Base-by-base conservation (phyloP, 2,888 invertebrate genomes). In the Melinaea marsaeus region DNA sequence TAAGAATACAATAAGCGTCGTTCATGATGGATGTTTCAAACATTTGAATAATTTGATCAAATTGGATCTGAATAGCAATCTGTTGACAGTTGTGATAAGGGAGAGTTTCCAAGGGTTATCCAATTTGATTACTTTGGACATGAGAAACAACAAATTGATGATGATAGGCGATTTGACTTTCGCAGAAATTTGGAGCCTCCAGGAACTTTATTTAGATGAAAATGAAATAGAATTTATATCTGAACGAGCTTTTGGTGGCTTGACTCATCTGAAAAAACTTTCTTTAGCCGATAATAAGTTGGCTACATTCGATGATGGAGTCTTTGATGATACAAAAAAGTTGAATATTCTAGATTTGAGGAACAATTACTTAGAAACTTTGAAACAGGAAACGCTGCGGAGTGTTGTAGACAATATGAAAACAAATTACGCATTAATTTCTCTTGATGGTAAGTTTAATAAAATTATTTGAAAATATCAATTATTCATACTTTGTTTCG, bases 1-100 rank as follows among this genome's bases (percentile, higher is more conserved):
- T 75, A 95, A 95, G 78, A 99, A 99, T 82, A 94, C 94, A 75
- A 92, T 99, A 67, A 95, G 95, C 71, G 93, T 94, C 9, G 88
- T 98, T 54, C 98, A 98, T 75, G 96, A 97, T 62, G 95, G 95
- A 64, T 95, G 98, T 59, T 97, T 96, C 80, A 92, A 92, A 72
- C 93, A 95, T 75, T 85, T 96, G 75, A 92, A 92, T 46, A 94
- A 95, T 74, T 91, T 98, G 63, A 93, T 95, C 64, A 95, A 94
- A 74, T 88, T 98, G 67, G 96, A 97, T 80, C 87, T 98, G 72
- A 95, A 95, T 79, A 92, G 92, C 74, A 96, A 95, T 88, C 92
- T 94, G 76, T 92, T 97, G 72, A 93, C 94, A 69, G 94, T 95
- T 33, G 88, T 96, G 75, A 95, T 95, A 65, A 92, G 93, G 70